phyloP scores from a whole-genome alignment of 2,113 vertebrate genomes.

The Drymodes brunneopygia region DNA sequence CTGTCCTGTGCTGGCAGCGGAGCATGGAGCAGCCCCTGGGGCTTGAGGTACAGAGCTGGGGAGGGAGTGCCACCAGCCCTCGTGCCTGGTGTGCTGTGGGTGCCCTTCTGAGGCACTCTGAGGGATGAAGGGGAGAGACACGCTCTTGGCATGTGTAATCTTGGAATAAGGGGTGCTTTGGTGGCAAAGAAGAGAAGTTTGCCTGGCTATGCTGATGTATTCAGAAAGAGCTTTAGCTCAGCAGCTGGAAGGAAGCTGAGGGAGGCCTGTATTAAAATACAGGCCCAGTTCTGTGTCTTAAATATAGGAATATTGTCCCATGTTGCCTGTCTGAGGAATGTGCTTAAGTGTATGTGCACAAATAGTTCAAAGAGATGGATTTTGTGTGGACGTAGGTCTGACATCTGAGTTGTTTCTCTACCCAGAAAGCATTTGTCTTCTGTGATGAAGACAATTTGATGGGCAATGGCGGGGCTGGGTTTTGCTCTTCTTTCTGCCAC shows the following conservation, averaged over 20 bases:
- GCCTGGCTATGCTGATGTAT: background rate
- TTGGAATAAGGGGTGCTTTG: background rate
- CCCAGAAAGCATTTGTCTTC: background rate
- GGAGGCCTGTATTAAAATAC: background rate
- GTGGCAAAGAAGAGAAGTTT: background rate
- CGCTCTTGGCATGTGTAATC: accelerated
- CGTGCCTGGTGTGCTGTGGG: no score
- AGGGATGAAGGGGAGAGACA: accelerated
- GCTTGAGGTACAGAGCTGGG: background rate
- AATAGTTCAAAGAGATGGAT: background rate
- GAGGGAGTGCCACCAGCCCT: accelerated
- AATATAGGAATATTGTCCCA: accelerated
- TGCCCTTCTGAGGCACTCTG: accelerated
- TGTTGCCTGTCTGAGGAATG: background rate
- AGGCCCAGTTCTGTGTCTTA: background rate
- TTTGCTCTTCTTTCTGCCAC: background rate
- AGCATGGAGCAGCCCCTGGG: accelerated
- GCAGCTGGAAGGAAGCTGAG: background rate
- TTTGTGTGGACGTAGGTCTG: background rate
- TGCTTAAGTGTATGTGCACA: accelerated
- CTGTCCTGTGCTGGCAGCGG: accelerated
- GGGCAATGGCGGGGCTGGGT: background rate
- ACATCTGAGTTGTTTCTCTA: background rate
- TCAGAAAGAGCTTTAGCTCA: background rate
- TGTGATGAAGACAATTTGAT: background rate